Percentiles rank a stretch among this genome's conserved stretches.
Evolutionary conservation across 2,888 invertebrate species (phyloP).

Genomic region (Hypselothyrea guttata): DNA sequence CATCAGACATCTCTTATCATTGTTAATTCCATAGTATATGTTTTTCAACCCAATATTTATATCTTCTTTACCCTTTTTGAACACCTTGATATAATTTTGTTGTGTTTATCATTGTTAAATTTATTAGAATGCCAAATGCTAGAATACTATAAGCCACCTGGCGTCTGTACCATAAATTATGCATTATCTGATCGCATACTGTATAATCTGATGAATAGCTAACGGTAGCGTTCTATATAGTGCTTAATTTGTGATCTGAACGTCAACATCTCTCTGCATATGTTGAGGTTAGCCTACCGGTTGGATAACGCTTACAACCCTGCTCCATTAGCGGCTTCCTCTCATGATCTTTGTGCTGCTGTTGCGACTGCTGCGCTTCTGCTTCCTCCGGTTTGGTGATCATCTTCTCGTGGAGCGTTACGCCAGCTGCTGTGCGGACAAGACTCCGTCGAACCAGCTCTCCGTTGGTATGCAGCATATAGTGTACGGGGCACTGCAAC

Average conservation of each 20-base stretch:
- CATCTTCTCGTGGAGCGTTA: slow-evolving; percentile 47
- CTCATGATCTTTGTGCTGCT: background rate
- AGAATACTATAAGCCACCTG: slow-evolving; percentile 43
- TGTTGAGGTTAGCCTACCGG: background rate
- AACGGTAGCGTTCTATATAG: slow-evolving; percentile 20
- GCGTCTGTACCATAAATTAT: slow-evolving; percentile 30
- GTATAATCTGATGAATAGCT: background rate
- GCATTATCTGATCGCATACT: slow-evolving; percentile 43
- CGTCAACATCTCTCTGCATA: slow-evolving; percentile 14
- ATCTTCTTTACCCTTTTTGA: background rate
- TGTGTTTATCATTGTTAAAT: slow-evolving; percentile 10
- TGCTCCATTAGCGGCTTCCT: no score
- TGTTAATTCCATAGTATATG: no score
- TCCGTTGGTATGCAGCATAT: slow-evolving; percentile 18
- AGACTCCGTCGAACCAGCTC: slow-evolving; percentile 38
- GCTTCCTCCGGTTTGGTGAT: no score
- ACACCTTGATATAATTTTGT: slow-evolving; percentile 35
- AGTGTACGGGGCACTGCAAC: slow-evolving; percentile 20
- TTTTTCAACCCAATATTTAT: no score
- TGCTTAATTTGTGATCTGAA: slow-evolving; percentile 51
- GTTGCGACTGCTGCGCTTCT: no score
- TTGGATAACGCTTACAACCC: background rate
- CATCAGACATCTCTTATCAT: no score
- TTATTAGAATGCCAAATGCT: slow-evolving; percentile 1
- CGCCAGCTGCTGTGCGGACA: slow-evolving; percentile 61